phyloP scores from a whole-genome alignment of 2,113 vertebrate genomes.

The Pachyramphus minor region DNA sequence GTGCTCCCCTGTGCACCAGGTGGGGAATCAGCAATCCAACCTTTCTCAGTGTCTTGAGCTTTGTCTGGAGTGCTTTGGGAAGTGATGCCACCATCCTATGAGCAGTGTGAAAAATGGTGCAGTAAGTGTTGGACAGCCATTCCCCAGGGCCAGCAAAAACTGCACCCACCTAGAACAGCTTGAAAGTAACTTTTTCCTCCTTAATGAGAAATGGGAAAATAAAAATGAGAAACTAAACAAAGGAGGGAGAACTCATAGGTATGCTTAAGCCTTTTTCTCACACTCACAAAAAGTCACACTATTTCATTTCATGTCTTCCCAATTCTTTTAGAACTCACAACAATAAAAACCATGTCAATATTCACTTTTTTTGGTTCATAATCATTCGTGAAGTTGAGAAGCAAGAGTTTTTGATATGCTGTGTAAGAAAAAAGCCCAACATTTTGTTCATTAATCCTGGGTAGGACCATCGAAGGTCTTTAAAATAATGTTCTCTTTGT shows the following conservation, averaged over 20 bases:
- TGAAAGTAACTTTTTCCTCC: neutral
- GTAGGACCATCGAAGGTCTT: neutral
- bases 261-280: neutral
- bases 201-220: neutral
- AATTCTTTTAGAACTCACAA: neutral
- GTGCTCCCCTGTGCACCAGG: neutral
- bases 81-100: neutral
- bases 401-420: neutral
- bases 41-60: neutral
- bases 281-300: neutral
- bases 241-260: neutral
- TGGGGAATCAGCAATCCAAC: neutral
- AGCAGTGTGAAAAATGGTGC: neutral
- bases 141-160: neutral
- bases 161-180: neutral
- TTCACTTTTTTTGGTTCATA: neutral
- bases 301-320: neutral
- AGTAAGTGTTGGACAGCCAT: neutral
- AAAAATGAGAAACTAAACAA: neutral
- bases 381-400: neutral
- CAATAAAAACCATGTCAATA: neutral
- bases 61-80: neutral
- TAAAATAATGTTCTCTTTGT: conserved; percentile 1
- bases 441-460: neutral
- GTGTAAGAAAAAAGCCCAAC: neutral